Conservation (phyloP, 2,113 vertebrate genomes). For the Chamaetylas fuelleborni region DNA sequence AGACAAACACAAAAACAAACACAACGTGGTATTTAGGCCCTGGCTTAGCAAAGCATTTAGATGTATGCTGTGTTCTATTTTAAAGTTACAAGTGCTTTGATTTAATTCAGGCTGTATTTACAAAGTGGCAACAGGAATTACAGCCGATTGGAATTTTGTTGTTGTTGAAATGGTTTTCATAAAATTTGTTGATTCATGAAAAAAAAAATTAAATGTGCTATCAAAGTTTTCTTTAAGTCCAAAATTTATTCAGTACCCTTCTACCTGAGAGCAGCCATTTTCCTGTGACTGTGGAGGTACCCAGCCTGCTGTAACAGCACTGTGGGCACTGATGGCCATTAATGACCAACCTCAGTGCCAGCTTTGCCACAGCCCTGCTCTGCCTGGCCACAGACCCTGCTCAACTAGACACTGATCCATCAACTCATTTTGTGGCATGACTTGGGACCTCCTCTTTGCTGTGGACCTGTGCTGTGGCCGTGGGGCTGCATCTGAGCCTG, state of each 20-base stretch:
- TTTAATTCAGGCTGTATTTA: constrained; percentile 11
- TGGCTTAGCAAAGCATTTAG: not conserved
- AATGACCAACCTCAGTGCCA: not conserved
- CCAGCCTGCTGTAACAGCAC: not conserved
- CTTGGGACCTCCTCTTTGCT: not conserved
- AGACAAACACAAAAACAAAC: constrained; percentile 23
- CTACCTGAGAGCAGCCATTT: not conserved
- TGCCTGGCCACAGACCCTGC: not conserved
- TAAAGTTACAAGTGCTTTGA: not conserved
- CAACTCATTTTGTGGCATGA: not conserved
- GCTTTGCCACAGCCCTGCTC: not conserved
- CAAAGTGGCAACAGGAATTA: not conserved
- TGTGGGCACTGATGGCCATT: not conserved
- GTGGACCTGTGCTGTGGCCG: not conserved
- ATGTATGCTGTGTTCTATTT: not conserved
- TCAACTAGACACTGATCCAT: not conserved
- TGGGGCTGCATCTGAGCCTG: not conserved
- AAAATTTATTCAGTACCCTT: not conserved
- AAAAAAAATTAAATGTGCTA: not conserved
- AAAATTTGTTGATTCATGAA: not conserved
- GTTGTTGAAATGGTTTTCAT: not conserved
- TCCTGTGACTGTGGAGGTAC: not conserved
- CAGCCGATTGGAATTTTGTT: not conserved
- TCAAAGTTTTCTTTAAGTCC: not conserved
- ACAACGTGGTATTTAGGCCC: not conserved